phyloP scores from a whole-genome alignment of 2,113 vertebrate species.

The Myocastor coypus region DNA sequence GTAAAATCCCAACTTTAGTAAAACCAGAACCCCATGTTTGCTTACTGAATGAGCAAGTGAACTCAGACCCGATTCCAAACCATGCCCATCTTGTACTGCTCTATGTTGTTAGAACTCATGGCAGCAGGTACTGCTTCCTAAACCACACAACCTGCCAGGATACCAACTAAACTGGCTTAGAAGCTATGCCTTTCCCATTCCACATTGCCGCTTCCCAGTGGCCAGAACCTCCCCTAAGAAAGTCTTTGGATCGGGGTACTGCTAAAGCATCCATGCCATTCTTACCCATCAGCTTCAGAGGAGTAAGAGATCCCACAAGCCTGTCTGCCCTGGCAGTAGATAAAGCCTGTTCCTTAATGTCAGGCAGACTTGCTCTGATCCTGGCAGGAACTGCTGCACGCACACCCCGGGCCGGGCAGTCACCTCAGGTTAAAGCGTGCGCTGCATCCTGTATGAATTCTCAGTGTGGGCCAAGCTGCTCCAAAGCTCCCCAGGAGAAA shows the following conservation, averaged over 20 bases:
- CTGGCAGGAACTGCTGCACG: neutral
- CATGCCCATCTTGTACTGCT: neutral
- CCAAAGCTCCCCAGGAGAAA: neutral
- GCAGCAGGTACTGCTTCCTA: neutral
- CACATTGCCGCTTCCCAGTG: neutral
- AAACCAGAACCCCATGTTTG: neutral
- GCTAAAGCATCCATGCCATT: neutral
- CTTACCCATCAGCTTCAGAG: neutral
- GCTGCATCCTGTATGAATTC: neutral
- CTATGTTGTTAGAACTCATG: neutral
- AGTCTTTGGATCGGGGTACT: neutral
- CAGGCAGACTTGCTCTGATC: neutral
- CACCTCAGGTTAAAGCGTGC: neutral
- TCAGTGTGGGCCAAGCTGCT: neutral
- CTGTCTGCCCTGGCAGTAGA: neutral
- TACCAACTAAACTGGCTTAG: neutral
- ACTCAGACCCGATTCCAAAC: neutral
- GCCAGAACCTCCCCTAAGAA: neutral
- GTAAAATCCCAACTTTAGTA: neutral
- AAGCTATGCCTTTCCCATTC: neutral
- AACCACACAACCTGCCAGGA: neutral
- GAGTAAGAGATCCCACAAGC: neutral
- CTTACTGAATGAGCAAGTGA: neutral
- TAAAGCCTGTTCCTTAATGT: neutral
- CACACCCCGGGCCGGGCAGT: accelerated